Conservation (phyloP, 2,797 vertebrate species). For the Brotula barbata region DNA sequence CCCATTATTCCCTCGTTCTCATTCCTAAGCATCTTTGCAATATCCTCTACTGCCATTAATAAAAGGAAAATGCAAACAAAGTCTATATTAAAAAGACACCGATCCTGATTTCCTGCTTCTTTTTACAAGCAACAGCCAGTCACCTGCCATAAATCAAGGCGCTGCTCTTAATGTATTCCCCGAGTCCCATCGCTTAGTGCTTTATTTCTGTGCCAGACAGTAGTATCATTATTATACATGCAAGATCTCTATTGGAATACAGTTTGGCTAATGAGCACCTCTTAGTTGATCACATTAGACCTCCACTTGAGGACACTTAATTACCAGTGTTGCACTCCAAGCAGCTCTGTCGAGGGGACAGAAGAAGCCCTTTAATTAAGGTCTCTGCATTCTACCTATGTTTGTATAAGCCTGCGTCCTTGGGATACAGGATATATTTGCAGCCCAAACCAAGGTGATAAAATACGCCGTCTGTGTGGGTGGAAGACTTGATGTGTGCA, state of each 20-base stretch:
- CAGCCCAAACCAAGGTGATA: slow-evolving; percentile 19
- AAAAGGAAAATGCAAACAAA: slow-evolving; percentile 61
- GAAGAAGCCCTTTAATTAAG: slow-evolving; percentile 73
- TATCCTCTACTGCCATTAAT: slow-evolving; percentile 51
- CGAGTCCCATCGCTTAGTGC: slow-evolving; percentile 57
- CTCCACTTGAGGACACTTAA: slow-evolving; percentile 81
- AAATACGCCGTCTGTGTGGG: slow-evolving; percentile 31
- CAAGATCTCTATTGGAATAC: slow-evolving; percentile 74
- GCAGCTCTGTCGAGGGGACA: slow-evolving; percentile 63
- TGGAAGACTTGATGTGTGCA: slow-evolving; percentile 29
- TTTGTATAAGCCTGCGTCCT: slow-evolving; percentile 55
- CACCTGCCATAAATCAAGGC: slow-evolving; percentile 73
- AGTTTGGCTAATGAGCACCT: slow-evolving; percentile 79
- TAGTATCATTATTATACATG: slow-evolving; percentile 70
- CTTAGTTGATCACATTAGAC: slow-evolving; percentile 81
- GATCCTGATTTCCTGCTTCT: slow-evolving; percentile 65
- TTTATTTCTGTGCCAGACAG: slow-evolving; percentile 64
- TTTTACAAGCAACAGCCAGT: slow-evolving; percentile 64
- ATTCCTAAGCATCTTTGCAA: slow-evolving; percentile 38
- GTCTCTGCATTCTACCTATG: slow-evolving; percentile 66
- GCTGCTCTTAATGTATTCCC: slow-evolving; percentile 58
- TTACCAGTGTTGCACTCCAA: slow-evolving; percentile 71
- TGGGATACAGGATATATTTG: slow-evolving; percentile 27
- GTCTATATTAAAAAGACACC: slow-evolving; percentile 62
- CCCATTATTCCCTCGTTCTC: slow-evolving; percentile 26